phyloP scores from a whole-genome alignment of 2,888 invertebrate genomes.

The Omphaloscelis lunosa region DNA sequence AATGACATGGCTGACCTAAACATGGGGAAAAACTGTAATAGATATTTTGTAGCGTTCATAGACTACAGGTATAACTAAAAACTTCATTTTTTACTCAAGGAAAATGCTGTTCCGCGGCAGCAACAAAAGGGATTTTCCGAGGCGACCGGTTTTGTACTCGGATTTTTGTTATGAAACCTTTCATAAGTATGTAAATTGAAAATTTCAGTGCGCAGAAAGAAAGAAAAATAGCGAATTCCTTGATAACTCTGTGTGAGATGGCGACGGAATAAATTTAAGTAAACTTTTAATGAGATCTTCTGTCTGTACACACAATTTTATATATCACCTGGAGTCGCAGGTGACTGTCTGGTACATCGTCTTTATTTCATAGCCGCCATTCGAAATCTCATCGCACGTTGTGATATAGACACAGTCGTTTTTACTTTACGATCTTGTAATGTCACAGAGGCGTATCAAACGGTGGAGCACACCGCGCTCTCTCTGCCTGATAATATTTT shows the following conservation, averaged over 20 bases:
- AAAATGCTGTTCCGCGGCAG: constrained; percentile 66
- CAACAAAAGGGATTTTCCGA: constrained; percentile 73
- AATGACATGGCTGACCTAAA: not conserved
- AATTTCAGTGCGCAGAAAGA: constrained; percentile 74
- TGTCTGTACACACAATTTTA: constrained; percentile 74
- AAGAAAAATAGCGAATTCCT: constrained; percentile 74
- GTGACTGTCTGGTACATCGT: constrained; percentile 75
- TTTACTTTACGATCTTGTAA: constrained; percentile 83
- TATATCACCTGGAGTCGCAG: constrained; percentile 76
- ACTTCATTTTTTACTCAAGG: constrained; percentile 66
- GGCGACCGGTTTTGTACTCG: constrained; percentile 75
- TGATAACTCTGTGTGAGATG: constrained; percentile 74
- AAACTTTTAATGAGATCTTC: constrained; percentile 79
- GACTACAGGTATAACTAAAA: constrained; percentile 37
- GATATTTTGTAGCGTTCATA: constrained; percentile 1
- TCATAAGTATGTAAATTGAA: constrained; percentile 84
- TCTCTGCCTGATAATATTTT: constrained; percentile 64
- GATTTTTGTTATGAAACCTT: constrained; percentile 79
- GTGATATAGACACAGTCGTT: constrained; percentile 75
- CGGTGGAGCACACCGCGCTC: constrained; percentile 48
- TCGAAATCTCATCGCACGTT: constrained; percentile 78
- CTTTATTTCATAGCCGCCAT: constrained; percentile 80
- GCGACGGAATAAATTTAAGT: constrained; percentile 67
- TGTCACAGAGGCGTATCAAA: constrained; percentile 71
- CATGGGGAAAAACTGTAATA: too few species aligned